Percentiles rank a stretch among this genome's conserved stretches.
These are phyloP conservation scores for Ailuropoda melanoleuca DNA, from an alignment of 2,113 vertebrate genomes.

Conservation along the genomic window DNA sequence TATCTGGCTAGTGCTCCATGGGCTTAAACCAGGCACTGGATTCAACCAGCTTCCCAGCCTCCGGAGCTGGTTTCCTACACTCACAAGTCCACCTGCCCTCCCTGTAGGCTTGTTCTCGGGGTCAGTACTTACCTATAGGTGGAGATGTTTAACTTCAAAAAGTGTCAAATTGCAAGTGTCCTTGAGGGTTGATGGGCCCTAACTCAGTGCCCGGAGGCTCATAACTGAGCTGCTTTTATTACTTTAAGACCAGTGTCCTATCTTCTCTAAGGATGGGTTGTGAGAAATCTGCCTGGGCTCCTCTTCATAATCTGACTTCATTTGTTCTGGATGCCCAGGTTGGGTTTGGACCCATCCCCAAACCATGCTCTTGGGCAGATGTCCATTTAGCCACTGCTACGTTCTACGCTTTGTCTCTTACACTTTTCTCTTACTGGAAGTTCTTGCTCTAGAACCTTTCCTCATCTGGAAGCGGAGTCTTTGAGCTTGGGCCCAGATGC, in stretches of 20 bases:
- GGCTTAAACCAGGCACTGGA: background rate
- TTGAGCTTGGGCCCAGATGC: background rate
- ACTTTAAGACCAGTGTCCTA: background rate
- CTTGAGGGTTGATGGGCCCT: background rate
- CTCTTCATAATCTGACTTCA: background rate
- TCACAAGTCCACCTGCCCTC: background rate
- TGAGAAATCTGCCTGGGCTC: background rate
- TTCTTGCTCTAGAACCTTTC: background rate
- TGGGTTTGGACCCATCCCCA: background rate
- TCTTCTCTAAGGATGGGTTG: background rate
- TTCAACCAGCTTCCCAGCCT: background rate
- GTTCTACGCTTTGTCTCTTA: background rate
- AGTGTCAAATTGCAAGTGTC: background rate
- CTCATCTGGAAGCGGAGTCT: background rate
- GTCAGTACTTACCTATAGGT: background rate
- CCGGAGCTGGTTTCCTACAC: background rate
- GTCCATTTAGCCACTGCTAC: background rate
- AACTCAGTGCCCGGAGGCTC: background rate
- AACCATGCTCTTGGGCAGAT: background rate
- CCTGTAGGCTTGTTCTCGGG: background rate
- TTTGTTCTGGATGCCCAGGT: background rate
- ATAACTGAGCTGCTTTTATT: background rate
- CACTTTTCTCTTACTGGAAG: background rate
- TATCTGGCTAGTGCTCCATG: background rate
- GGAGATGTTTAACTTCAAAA: background rate